Evolutionary conservation across 2,113 vertebrate species (phyloP).

Genomic region (Heterotis niloticus): DNA sequence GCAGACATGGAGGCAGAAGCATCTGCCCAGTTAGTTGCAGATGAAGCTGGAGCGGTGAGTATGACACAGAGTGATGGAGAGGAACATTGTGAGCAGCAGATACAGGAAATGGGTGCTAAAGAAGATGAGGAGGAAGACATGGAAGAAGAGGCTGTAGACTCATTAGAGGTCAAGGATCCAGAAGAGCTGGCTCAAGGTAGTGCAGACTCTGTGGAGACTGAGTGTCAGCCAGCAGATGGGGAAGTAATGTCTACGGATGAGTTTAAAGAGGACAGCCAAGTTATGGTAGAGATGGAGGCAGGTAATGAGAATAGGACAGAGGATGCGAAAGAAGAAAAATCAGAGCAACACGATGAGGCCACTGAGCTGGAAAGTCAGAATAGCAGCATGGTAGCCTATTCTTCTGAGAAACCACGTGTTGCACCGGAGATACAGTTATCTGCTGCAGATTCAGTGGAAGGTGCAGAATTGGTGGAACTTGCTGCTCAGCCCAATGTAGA

Average conservation of each 20-base stretch:
- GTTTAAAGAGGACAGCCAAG: slow-evolving; percentile 60
- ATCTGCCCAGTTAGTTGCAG: slow-evolving; percentile 82
- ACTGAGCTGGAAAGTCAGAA: slow-evolving; percentile 59
- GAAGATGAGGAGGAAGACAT: slow-evolving; percentile 71
- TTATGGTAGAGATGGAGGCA: slow-evolving; percentile 64
- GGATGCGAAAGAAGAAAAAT: slow-evolving; percentile 58
- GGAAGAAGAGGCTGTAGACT: slow-evolving; percentile 63
- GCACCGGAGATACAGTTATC: neutral
- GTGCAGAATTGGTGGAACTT: slow-evolving; percentile 37
- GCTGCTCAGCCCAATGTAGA: neutral
- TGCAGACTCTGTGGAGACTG: slow-evolving; percentile 13
- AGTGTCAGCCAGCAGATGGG: slow-evolving; percentile 52
- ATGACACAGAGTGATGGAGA: slow-evolving; percentile 57
- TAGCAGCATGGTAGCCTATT: slow-evolving; percentile 57
- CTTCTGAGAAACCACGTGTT: slow-evolving; percentile 30
- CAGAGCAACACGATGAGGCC: slow-evolving; percentile 59
- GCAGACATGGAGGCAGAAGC: slow-evolving; percentile 84
- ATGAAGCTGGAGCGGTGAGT: slow-evolving; percentile 74
- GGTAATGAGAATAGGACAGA: slow-evolving; percentile 54
- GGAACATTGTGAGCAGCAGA: slow-evolving; percentile 34
- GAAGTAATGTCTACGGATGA: slow-evolving; percentile 65
- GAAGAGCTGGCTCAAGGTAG: slow-evolving; percentile 22
- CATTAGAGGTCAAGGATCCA: slow-evolving; percentile 35
- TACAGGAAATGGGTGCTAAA: slow-evolving; percentile 58
- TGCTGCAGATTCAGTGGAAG: slow-evolving; percentile 42